phyloP scores from a whole-genome alignment of 2,797 vertebrate species.

The Aythya fuligula region DNA sequence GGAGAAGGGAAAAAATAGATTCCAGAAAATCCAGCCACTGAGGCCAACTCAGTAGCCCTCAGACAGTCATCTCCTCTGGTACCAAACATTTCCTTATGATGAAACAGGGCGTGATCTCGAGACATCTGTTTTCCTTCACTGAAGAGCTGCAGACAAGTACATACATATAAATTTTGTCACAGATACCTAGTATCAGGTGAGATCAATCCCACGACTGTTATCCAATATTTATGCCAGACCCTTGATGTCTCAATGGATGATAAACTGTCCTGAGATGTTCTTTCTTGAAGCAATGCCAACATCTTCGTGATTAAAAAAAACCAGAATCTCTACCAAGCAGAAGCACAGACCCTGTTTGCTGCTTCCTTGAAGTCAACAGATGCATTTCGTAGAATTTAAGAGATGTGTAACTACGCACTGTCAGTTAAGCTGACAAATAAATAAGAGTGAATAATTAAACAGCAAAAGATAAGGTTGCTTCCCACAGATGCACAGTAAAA shows the following conservation, averaged over 20 bases:
- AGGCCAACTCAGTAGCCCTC: background rate
- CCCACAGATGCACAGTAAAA: background rate
- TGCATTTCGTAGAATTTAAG: background rate
- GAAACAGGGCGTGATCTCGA: background rate
- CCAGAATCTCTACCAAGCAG: background rate
- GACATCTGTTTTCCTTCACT: background rate
- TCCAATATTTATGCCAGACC: background rate
- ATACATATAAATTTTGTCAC: background rate
- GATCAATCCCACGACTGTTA: background rate
- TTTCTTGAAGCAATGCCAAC: background rate
- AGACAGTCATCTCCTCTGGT: background rate
- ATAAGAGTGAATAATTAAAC: background rate
- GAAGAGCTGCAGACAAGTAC: background rate
- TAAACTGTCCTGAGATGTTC: background rate
- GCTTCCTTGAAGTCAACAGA: background rate
- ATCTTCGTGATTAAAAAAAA: background rate
- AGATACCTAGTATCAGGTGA: background rate
- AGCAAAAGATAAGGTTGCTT: background rate
- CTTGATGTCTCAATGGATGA: background rate
- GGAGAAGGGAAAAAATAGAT: background rate
- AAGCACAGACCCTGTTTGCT: background rate
- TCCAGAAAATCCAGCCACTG: background rate
- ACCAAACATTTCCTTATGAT: background rate
- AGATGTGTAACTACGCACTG: background rate
- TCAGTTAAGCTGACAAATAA: background rate